Conservation (phyloP, 2,797 vertebrate species). For the Amniataba percoides region DNA sequence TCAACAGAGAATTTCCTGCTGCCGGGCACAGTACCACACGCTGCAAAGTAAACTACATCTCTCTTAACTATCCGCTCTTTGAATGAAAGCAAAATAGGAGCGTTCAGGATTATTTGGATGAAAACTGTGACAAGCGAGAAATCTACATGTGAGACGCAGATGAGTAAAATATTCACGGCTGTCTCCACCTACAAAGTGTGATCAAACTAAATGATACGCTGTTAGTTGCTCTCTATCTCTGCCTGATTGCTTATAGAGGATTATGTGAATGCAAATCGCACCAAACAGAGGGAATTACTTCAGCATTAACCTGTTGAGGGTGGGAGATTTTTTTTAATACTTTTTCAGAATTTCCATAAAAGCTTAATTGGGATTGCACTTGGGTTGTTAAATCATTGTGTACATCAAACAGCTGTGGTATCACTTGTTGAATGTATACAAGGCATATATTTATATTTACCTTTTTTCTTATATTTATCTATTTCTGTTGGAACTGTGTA, state of each 20-base stretch:
- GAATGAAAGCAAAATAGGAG: slow-evolving; percentile 43
- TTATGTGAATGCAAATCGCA: slow-evolving; percentile 19
- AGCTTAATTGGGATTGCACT: slow-evolving; percentile 11
- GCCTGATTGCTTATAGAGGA: slow-evolving; percentile 5
- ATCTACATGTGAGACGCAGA: slow-evolving; percentile 36
- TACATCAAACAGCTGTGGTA: slow-evolving; percentile 24
- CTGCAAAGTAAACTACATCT: slow-evolving; percentile 60
- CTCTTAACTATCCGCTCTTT: slow-evolving; percentile 46
- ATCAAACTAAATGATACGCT: slow-evolving; percentile 42
- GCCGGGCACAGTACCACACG: slow-evolving; percentile 60
- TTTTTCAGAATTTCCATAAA: slow-evolving; percentile 13
- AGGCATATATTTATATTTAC: too few species aligned
- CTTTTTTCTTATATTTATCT: too few species aligned
- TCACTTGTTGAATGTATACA: not conserved
- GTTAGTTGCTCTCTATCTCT: slow-evolving; percentile 3
- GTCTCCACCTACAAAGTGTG: slow-evolving; percentile 43
- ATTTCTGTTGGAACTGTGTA: too few species aligned
- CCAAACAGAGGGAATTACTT: not conserved
- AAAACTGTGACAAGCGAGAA: slow-evolving; percentile 31
- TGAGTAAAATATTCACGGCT: slow-evolving; percentile 46
- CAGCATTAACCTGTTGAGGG: slow-evolving; percentile 19
- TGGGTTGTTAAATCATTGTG: not conserved
- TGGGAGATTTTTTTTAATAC: not conserved
- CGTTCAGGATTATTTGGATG: slow-evolving; percentile 46
- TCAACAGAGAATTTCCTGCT: slow-evolving; percentile 75